phyloP scores from a whole-genome alignment of 2,797 vertebrate genomes.

The Mallotus villosus region DNA sequence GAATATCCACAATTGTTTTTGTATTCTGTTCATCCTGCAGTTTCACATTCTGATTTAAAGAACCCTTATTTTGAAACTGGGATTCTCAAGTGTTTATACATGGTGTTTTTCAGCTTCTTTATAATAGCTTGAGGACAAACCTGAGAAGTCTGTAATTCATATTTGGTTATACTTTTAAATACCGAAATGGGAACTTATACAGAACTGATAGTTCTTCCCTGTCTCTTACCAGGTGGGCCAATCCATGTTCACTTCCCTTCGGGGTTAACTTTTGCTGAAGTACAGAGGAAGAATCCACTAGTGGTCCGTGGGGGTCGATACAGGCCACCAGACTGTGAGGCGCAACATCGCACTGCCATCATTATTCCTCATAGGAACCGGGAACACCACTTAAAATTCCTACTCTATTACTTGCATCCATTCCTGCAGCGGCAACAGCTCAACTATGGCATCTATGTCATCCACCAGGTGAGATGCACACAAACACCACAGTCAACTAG shows the following conservation, averaged over 20 bases:
- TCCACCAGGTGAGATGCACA: slow-evolving; percentile 75
- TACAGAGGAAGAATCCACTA: slow-evolving; percentile 74
- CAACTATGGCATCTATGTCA: slow-evolving; percentile 79
- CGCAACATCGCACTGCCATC: slow-evolving; percentile 73
- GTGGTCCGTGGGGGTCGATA: slow-evolving; percentile 79
- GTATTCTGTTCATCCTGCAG: too few species aligned
- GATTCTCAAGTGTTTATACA: too few species aligned
- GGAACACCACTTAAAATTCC: slow-evolving; percentile 77
- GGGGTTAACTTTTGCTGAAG: slow-evolving; percentile 66
- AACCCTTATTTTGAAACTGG: too few species aligned
- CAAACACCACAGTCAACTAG: background rate
- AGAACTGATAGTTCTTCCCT: background rate
- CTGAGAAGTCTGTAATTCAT: too few species aligned
- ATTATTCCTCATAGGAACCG: slow-evolving; percentile 79
- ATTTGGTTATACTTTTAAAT: too few species aligned
- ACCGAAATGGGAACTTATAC: too few species aligned
- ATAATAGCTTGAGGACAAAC: too few species aligned
- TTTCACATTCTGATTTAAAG: too few species aligned
- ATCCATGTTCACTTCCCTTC: slow-evolving; percentile 77
- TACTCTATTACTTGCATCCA: slow-evolving; percentile 82
- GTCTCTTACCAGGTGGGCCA: slow-evolving; percentile 70
- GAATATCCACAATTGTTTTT: too few species aligned
- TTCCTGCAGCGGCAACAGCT: slow-evolving; percentile 84
- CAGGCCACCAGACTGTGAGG: slow-evolving; percentile 76
- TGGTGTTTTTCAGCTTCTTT: too few species aligned